Evolutionary conservation across 2,888 invertebrate species (phyloP).

Genomic region (Lochmaea capreae): DNA sequence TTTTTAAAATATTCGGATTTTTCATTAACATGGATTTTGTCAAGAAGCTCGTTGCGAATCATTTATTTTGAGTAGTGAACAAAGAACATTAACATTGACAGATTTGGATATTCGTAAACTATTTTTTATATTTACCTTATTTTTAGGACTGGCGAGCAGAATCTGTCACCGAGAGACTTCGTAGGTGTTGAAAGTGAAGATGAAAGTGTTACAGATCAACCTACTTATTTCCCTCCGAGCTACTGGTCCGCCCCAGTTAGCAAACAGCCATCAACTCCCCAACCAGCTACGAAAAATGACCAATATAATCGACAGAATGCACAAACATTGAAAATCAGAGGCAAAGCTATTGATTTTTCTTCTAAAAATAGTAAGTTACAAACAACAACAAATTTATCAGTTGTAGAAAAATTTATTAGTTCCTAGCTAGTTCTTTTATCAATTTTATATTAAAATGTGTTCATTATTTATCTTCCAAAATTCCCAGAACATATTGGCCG

Average conservation of each 20-base stretch:
- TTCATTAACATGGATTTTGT: too few relatives aligned
- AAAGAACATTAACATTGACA: too few relatives aligned
- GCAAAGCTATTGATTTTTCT: conserved; percentile 40
- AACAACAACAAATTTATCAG: neutral
- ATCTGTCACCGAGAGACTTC: conserved; percentile 55
- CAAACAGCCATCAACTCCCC: conserved; percentile 20
- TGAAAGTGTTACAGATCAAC: conserved; percentile 64
- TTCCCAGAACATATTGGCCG: too few relatives aligned
- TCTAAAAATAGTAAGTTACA: conserved; percentile 29
- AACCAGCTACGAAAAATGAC: neutral
- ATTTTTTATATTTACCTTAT: neutral
- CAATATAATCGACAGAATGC: neutral
- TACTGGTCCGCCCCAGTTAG: conserved; percentile 69
- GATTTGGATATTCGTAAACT: too few relatives aligned
- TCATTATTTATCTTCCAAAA: too few relatives aligned
- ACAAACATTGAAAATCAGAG: conserved; percentile 24
- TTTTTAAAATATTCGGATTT: too few relatives aligned
- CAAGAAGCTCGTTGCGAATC: too few relatives aligned
- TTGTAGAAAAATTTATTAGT: neutral
- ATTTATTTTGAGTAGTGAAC: too few relatives aligned
- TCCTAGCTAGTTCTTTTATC: neutral
- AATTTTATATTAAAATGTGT: too few relatives aligned
- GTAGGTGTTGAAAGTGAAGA: conserved; percentile 67
- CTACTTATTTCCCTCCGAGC: conserved; percentile 68
- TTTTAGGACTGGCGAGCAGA: conserved; percentile 35